Evolutionary conservation across 1,140 invertebrate genomes (phyloP), one percentile per base, ranked within the genome.

Genomic region (Musca vetustissima): DNA sequence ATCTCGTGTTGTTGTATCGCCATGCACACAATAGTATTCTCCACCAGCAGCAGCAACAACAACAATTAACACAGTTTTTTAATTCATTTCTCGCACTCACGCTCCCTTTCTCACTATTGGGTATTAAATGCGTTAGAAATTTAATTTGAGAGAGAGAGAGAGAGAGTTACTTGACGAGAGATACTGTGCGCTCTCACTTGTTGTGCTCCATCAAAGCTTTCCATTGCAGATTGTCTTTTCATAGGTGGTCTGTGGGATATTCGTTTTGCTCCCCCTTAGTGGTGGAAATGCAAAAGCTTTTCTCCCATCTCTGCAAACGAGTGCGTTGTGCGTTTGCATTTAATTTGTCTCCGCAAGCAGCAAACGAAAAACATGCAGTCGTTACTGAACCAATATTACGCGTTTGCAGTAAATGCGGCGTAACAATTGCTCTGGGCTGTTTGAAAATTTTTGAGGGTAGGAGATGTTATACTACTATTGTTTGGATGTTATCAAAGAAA

Each of bases 241-340:
- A 11, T 43, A 11, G 36, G 6, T 43, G 8, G 28, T 52, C 21
- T 14, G 50, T 32, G 17, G 19, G 49, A 52, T 64, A 47, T 49
- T 32, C n/a, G 25, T 36, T 47, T 52, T 17, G 36, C 57, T 36
- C 32, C 21, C 17, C 21, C 24, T 8, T n/a, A n/a, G n/a, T n/a
- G n/a, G n/a, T n/a, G 11, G 19, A 49, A 65, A 65, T 50, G 48
- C 67, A 67, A 67, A 67, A 28, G 67, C 48, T 53, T 36, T 49
- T n/a, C n/a, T n/a, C n/a, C 14, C n/a, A 28, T 15, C 48, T 24
- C 49, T n/a, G 57, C 57, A 25, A 61, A 36, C n/a, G 28, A 17
- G 28, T 36, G 43, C 17, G 2, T 50, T 49, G 47, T 50, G 43
- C n/a, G 15, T 57, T 65, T 48, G 47, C 64, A 22, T 57, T 49